phyloP scores from a whole-genome alignment of 2,888 invertebrate genomes.

The Timema podura region DNA sequence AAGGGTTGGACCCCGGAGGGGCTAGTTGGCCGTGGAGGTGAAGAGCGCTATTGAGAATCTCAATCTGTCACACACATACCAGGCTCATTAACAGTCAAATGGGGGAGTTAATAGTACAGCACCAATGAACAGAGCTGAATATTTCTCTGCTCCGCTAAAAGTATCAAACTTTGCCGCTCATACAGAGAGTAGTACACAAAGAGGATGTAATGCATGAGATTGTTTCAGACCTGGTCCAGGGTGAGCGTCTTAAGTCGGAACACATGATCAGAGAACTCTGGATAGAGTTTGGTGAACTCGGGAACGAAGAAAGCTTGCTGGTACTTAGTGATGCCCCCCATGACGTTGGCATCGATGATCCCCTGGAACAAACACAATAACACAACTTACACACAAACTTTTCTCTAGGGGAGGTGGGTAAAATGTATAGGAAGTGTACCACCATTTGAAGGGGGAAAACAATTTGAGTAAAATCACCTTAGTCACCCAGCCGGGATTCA shows the following conservation, averaged over 20 bases:
- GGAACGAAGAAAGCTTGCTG: constrained; percentile 89
- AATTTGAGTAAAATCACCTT: too few species aligned
- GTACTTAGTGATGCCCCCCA: constrained; percentile 92
- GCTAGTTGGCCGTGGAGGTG: constrained; percentile 81
- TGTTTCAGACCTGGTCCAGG: constrained; percentile 64
- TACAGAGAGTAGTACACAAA: constrained; percentile 14
- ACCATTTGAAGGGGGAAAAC: too few species aligned
- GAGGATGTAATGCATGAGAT: neutral
- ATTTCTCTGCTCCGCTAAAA: neutral
- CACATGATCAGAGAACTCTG: constrained; percentile 55
- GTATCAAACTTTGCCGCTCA: neutral
- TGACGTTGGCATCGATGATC: constrained; percentile 93
- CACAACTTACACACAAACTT: neutral
- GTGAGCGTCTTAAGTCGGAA: constrained; percentile 64
- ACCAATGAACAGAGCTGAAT: neutral
- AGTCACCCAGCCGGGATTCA: too few species aligned
- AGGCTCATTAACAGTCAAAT: constrained; percentile 19
- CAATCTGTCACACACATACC: constrained; percentile 38
- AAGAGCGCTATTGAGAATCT: constrained; percentile 72
- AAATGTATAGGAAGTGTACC: neutral
- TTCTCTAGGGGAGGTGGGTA: neutral
- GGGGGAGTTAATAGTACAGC: neutral
- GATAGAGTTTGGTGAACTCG: constrained; percentile 64
- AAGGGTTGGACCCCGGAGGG: constrained; percentile 83
- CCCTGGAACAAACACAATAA: constrained; percentile 50